Conservation (phyloP, 1,140 invertebrate genomes). For the Apocrypta bakeri region DNA sequence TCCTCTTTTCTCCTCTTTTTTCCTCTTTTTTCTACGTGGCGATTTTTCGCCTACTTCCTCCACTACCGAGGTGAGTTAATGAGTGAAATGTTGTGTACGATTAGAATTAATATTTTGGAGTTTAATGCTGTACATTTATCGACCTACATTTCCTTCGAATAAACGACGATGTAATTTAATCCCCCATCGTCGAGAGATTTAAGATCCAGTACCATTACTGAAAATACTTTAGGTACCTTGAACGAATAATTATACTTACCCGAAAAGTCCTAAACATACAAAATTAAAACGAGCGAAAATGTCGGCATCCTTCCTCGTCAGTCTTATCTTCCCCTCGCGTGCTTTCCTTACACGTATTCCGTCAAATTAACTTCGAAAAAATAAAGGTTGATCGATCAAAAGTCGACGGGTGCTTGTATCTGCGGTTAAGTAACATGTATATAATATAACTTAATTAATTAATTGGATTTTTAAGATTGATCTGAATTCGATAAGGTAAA, state of each 20-base stretch:
- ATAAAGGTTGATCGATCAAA: constrained; percentile 1
- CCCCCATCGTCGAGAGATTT: no score
- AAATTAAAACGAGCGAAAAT: background rate
- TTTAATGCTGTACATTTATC: background rate
- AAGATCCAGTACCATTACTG: background rate
- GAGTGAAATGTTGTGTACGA: no score
- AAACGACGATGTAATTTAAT: background rate
- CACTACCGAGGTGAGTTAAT: no score
- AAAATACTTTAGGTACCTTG: background rate
- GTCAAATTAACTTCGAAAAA: background rate
- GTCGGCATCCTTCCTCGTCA: background rate
- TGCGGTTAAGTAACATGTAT: background rate
- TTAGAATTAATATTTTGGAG: background rate
- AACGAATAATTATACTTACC: no score
- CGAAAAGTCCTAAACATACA: background rate
- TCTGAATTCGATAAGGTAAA: background rate
- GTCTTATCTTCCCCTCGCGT: background rate
- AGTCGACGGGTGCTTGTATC: background rate
- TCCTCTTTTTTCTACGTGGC: background rate
- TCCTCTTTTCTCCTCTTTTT: background rate
- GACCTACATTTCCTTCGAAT: background rate
- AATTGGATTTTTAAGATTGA: background rate
- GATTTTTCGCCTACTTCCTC: background rate
- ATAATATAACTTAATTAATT: background rate
- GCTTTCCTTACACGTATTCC: background rate